phyloP scores from a whole-genome alignment of 2,888 invertebrate species.

The Julus scanicus region DNA sequence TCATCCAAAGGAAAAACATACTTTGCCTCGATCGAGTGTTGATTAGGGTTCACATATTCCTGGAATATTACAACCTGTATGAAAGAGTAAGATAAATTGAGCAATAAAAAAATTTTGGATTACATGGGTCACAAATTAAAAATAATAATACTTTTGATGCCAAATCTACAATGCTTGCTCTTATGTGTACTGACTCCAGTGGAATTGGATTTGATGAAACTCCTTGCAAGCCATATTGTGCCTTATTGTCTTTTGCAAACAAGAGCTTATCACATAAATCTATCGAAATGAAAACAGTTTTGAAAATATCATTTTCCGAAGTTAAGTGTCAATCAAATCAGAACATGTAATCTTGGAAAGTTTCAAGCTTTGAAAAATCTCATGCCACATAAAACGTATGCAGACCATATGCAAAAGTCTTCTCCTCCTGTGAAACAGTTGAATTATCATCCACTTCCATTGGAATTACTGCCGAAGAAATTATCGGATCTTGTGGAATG shows the following conservation, averaged over 20 bases:
- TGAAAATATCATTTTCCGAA: background rate
- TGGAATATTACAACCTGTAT: conserved; percentile 57
- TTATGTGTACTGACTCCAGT: conserved; percentile 44
- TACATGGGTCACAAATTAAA: background rate
- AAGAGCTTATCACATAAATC: conserved; percentile 12
- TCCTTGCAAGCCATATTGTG: background rate
- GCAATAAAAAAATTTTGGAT: background rate
- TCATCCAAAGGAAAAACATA: conserved; percentile 67
- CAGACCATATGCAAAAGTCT: background rate
- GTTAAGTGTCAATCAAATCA: no score
- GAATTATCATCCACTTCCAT: background rate
- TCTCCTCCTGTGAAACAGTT: background rate
- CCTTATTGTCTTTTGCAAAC: background rate
- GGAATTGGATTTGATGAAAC: conserved; percentile 16
- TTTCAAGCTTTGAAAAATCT: background rate
- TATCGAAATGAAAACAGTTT: background rate
- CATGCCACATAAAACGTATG: background rate
- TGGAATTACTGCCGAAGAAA: background rate
- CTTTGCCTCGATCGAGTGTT: conserved; percentile 65
- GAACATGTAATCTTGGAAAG: no score
- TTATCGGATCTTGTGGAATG: background rate
- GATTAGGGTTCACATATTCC: conserved; percentile 54
- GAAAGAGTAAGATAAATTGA: background rate
- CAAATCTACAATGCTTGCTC: conserved; percentile 41
- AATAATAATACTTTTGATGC: conserved; percentile 50